Conservation (phyloP, 2,888 invertebrate species). For the Phaonia tiefii region DNA sequence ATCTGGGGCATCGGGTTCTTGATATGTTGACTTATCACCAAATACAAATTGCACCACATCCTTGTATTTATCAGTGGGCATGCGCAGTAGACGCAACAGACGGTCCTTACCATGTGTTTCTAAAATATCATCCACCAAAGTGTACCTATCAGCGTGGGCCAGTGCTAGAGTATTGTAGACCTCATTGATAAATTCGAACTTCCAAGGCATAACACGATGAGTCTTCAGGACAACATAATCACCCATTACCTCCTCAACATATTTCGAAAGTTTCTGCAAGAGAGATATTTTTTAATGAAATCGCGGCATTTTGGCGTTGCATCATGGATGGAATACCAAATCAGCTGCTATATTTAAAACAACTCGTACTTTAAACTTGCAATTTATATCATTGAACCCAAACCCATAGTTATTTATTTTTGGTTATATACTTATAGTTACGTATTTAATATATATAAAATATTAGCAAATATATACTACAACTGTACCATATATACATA, state of each 20-base stretch:
- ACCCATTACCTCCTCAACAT: constrained; percentile 76
- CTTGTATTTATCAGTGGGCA: constrained; percentile 71
- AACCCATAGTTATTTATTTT: too few relatives aligned
- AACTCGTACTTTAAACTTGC: too few relatives aligned
- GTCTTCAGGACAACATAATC: constrained; percentile 77
- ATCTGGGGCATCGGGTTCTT: constrained; percentile 70
- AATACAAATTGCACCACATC: constrained; percentile 73
- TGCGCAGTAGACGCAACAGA: constrained; percentile 65
- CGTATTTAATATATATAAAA: too few relatives aligned
- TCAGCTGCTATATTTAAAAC: too few relatives aligned
- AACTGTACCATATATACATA: too few relatives aligned
- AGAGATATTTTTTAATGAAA: too few relatives aligned
- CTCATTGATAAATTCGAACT: constrained; percentile 79
- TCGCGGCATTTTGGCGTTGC: too few relatives aligned
- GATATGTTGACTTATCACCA: constrained; percentile 74
- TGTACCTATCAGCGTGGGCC: constrained; percentile 75
- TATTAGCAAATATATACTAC: too few relatives aligned
- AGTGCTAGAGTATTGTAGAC: constrained; percentile 77
- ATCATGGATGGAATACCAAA: too few relatives aligned
- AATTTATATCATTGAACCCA: too few relatives aligned
- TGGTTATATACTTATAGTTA: too few relatives aligned
- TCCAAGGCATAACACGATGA: constrained; percentile 78
- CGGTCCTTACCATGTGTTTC: constrained; percentile 58
- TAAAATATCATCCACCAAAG: constrained; percentile 66
- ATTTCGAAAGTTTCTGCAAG: constrained; percentile 73